phyloP scores from a whole-genome alignment of 1,140 invertebrate species.

The Lordiphosa mommai region DNA sequence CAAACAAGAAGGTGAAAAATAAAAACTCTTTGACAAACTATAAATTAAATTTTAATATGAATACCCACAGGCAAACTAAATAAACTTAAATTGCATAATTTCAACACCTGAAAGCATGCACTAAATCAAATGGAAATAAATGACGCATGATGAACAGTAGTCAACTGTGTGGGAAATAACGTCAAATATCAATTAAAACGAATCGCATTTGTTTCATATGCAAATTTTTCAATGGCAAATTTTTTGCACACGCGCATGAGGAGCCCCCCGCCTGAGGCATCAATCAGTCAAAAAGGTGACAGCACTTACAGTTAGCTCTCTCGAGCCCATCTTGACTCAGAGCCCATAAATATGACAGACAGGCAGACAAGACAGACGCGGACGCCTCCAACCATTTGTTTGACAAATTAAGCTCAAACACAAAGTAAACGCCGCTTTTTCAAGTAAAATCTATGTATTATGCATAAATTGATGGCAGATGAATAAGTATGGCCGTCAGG shows the following conservation, averaged over 20 bases:
- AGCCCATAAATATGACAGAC: slow-evolving; percentile 38
- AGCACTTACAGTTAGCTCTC: slow-evolving; percentile 37
- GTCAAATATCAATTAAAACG: slow-evolving; percentile 22
- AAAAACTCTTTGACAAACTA: slow-evolving; percentile 1
- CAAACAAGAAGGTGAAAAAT: slow-evolving; percentile 2
- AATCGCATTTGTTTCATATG: slow-evolving; percentile 14
- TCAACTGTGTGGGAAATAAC: background rate
- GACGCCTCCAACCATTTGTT: slow-evolving; percentile 15
- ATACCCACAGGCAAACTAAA: too few species aligned
- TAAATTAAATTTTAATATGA: too few species aligned
- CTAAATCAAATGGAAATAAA: background rate
- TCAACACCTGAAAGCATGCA: background rate
- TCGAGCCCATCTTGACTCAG: background rate
- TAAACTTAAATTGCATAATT: too few species aligned
- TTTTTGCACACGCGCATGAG: slow-evolving; percentile 28
- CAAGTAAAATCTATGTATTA: slow-evolving; percentile 30
- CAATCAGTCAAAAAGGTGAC: slow-evolving; percentile 59
- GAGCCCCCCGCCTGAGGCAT: slow-evolving; percentile 21
- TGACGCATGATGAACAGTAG: background rate
- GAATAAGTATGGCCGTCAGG: background rate
- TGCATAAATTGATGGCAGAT: slow-evolving; percentile 23
- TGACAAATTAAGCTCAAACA: slow-evolving; percentile 45
- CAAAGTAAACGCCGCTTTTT: slow-evolving; percentile 29
- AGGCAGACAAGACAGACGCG: background rate
- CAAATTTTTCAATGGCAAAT: slow-evolving; percentile 41